Base-by-base conservation (phyloP, 2,113 vertebrate genomes). In the Salvelinus fontinalis region DNA sequence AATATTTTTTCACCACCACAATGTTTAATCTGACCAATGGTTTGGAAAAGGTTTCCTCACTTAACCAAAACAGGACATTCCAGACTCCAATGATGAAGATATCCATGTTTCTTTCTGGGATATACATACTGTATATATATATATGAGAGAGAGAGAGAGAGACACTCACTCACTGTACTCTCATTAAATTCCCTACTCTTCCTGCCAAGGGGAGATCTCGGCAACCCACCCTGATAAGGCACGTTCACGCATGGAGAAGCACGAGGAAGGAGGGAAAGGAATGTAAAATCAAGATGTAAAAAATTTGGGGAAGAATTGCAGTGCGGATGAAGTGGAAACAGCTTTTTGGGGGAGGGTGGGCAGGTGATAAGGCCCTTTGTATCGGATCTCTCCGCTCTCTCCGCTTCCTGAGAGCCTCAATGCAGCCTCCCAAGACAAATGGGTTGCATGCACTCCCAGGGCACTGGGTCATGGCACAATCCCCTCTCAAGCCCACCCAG, bases 181-280 rank as follows among this genome's bases (percentile, higher is more conserved):
- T 49, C 18, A 74, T 76, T 79, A 20, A 44, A 77, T 75, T 76
- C 74, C 66, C 74, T 26, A 22, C 20, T 6, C 18, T 51, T 24
- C 44, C 48, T 64, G 72, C 67, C 67, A 71, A 67, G 51, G 16
- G 44, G 24, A 67, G 18, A 73, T 60, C 68, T 73, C 34, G 29
- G 29, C 66, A 68, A 29, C 16, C 13, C 27, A 65, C 31, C 39
- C 64, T 5, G 14, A 60, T 16, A 51, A 51, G 62, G 14, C 51
- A 64, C 8, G 27, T 34, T 76, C 73, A 76, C 59, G 29, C 44
- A 26, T 71, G 67, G 60, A 67, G 64, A 64, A 62, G 22, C 57
- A 64, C 11, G 4, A 18, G 69, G 67, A 65, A 57, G 65, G 74
- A 77, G 74, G 31, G 8, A 9, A 44, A 44, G 57, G 29, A 18